phyloP scores from a whole-genome alignment of 2,888 invertebrate genomes.

The Orthosia incerta region DNA sequence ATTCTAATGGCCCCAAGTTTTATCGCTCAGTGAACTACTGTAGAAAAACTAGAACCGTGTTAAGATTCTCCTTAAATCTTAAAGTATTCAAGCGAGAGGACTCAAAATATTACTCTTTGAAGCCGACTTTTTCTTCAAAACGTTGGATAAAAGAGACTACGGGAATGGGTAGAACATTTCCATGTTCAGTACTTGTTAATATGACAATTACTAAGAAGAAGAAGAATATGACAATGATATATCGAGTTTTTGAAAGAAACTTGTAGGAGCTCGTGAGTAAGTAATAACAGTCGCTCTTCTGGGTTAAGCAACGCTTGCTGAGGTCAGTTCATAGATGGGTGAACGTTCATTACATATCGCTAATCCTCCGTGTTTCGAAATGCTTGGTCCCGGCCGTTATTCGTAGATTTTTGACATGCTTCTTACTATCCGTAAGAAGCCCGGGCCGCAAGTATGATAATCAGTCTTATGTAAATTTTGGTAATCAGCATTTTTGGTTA shows the following conservation, averaged over 20 bases:
- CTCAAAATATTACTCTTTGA: constrained; percentile 39
- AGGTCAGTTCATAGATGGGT: neutral
- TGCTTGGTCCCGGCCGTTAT: too few relatives aligned
- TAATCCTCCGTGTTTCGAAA: too few relatives aligned
- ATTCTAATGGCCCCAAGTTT: constrained; percentile 42
- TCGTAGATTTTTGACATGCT: too few relatives aligned
- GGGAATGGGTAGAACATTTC: neutral
- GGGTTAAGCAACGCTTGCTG: neutral
- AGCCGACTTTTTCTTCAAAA: constrained; percentile 32
- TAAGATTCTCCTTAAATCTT: constrained; percentile 54
- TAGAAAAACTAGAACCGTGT: constrained; percentile 49
- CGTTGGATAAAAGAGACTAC: neutral
- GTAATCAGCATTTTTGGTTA: too few relatives aligned
- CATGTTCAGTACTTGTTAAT: neutral
- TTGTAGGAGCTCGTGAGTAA: neutral
- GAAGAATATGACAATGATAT: neutral
- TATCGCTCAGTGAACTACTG: constrained; percentile 52
- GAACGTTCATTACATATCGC: neutral
- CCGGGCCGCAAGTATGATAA: too few relatives aligned
- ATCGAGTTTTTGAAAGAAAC: neutral
- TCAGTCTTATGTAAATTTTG: too few relatives aligned
- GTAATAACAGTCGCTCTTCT: neutral
- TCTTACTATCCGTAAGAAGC: too few relatives aligned
- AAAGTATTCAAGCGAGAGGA: constrained; percentile 45
- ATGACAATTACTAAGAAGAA: too few relatives aligned